A percentile compares a stretch with the other conserved stretches of the same genome.
Evolutionary conservation across 1,140 invertebrate genomes (phyloP).

Genomic region (Hyphantria cunea): DNA sequence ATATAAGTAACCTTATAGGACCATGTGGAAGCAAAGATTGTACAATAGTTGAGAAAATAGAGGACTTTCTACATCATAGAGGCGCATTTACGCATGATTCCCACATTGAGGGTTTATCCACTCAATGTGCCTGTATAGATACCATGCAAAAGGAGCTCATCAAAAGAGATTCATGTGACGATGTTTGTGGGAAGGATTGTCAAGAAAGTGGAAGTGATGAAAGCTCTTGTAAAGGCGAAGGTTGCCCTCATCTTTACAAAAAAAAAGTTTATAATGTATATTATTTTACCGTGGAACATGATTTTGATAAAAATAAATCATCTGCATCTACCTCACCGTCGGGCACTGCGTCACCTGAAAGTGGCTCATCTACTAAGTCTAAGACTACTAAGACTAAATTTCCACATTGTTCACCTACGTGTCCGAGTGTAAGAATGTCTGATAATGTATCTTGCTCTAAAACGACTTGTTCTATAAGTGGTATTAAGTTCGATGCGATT

Average conservation of each 20-base stretch:
- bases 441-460: slow-evolving; percentile 58
- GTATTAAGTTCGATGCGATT: slow-evolving; percentile 19
- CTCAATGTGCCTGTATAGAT: slow-evolving; percentile 68
- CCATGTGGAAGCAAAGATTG: slow-evolving; percentile 74
- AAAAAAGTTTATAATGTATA: slow-evolving; percentile 60
- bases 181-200: slow-evolving; percentile 55
- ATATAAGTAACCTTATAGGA: slow-evolving; percentile 64
- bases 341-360: slow-evolving; percentile 3
- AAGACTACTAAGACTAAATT: too few species aligned
- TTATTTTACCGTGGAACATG: slow-evolving; percentile 68
- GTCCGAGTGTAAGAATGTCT: slow-evolving; percentile 51
- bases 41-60: slow-evolving; percentile 63
- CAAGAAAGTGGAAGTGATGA: slow-evolving; percentile 46
- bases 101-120: slow-evolving; percentile 53
- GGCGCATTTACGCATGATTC: slow-evolving; percentile 58
- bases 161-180: slow-evolving; percentile 49
- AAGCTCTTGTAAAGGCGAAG: slow-evolving; percentile 50
- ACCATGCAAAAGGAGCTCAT: slow-evolving; percentile 59
- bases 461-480: slow-evolving; percentile 50
- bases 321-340: background rate
- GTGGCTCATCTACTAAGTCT: slow-evolving; percentile 51
- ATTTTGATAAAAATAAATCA: slow-evolving; percentile 42
- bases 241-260: slow-evolving; percentile 51
- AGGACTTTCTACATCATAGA: slow-evolving; percentile 64
- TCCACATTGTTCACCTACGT: slow-evolving; percentile 55